Evolutionary conservation across 2,888 invertebrate species (phyloP), one percentile per base, ranked within the genome.

Genomic region (Slavum lentiscoides): DNA sequence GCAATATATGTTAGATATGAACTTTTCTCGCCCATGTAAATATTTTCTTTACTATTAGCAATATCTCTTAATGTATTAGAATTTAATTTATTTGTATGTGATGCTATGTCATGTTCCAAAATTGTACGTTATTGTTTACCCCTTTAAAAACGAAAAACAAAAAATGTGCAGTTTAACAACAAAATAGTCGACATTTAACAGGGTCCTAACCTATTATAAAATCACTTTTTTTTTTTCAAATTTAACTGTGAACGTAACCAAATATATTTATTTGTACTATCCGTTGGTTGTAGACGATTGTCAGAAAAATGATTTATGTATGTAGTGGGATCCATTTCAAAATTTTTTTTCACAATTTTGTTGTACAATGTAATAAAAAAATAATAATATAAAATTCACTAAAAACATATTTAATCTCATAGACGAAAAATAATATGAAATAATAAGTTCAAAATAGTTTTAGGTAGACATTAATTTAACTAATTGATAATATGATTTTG

Each of bases 371-470:
- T 66, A 66, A 64, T 9, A 13, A 19, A 23, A 66, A 69, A 19
- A n/a, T n/a, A 37, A 64, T 13, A 9, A 3, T 39, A 13, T 37
- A 19, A 37, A 70, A 1, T 30, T n/a, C 4, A n/a, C 37, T 55
- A 11, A 66, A 59, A 30, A 58, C 2, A 59, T 59, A 39, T 4
- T 13, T 17, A 39, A 39, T 43, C 7, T 64, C 19, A 39, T 37
- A 43, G 5, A 2, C 19, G 13, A 58, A 21, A 39, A 39, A 70
- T 19, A 37, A 59, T 59, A 59, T 11, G 59, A 72, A 72, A 19
- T 39, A 39, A 58, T n/a, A 15, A 59, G 58, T 72, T 72, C 58
- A 59, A 72, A 72, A 15, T 72, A 72, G 39, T 39, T 55, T 72
- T 70, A 43, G 15, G 23, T 49, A 39, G 2, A 69, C 37, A 37